Evolutionary conservation across 2,888 invertebrate genomes (phyloP), one percentile per base, ranked within the genome.

Genomic region (Dasypolia templi): DNA sequence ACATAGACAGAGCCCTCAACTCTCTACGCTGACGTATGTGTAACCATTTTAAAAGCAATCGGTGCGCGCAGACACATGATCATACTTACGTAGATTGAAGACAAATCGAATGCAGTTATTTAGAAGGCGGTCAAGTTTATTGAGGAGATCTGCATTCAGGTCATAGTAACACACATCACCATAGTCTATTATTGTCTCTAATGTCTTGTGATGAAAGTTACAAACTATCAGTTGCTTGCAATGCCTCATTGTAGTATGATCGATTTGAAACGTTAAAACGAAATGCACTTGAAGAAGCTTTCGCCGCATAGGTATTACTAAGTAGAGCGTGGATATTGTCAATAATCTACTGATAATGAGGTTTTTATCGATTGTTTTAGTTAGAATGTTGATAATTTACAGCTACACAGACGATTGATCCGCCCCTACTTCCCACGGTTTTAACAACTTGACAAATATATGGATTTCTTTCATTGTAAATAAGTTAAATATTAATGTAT

Each of bases 281-380:
- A 49, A 70, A 39, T 32, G 44, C 53, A 35, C 53, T 44, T 59
- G n/a, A 35, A 14, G 14, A 46, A 61, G 29, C 44, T 46, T 61
- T 61, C 11, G 29, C 72, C 3, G 9, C 53, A 72, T 26, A n/a
- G n/a, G n/a, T n/a, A 62, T 73, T 9, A 62, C 46, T 29, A 14
- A 55, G 44, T 55, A 73, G 35, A 72, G 39, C 19, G 0, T 29
- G 7, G n/a, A 42, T n/a, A 55, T 55, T 72, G 29, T 3, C 44
- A 39, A 44, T 73, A 55, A 19, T 71, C 11, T 26, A 64, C n/a
- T 22, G 11, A 17, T 56, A 29, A 71, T 42, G 17, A 7, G 26
- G 19, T 72, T 61, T 22, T 70, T 32, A 59, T 59, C n/a, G n/a
- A 5, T 39, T 61, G n/a, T 72, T 70, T 44, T 4, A 59, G 12